Evolutionary conservation across 1,140 invertebrate species (phyloP).

Genomic region (Dreissena polymorpha): DNA sequence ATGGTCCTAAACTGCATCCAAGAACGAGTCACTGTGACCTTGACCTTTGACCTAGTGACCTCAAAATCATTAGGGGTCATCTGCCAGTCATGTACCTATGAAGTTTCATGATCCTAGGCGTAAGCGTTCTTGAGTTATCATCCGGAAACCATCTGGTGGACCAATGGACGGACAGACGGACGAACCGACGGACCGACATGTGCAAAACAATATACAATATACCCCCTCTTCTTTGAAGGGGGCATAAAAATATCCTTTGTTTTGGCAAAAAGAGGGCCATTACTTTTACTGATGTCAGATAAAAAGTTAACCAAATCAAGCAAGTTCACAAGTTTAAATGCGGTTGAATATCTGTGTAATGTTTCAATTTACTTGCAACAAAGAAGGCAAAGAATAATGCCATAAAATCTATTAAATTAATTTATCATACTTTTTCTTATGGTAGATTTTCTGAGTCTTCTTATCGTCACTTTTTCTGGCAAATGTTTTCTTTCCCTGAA

Average conservation of each 20-base stretch:
- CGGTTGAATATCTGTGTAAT: background rate
- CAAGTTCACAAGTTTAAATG: background rate
- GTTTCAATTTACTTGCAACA: background rate
- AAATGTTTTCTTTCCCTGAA: conserved; percentile 9
- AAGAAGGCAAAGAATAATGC: background rate
- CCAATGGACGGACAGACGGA: no score
- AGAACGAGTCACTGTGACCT: no score
- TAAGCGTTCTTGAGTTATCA: no score
- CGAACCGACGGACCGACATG: no score
- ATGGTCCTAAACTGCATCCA: no score
- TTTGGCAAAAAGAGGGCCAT: background rate
- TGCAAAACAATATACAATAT: no score
- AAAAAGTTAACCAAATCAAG: background rate
- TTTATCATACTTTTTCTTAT: conserved; percentile 14
- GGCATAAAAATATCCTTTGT: conserved; percentile 20
- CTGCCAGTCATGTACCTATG: no score
- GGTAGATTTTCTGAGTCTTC: background rate
- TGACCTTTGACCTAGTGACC: no score
- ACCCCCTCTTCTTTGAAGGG: no score
- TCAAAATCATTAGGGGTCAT: no score
- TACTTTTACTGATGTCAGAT: background rate
- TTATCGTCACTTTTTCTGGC: conserved; percentile 18
- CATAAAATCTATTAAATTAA: background rate
- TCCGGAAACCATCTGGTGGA: no score
- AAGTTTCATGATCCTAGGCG: no score